These are phyloP conservation scores for Lycodopsis pacificus DNA, from an alignment of 2,797 vertebrate species.

Conservation along the genomic window DNA sequence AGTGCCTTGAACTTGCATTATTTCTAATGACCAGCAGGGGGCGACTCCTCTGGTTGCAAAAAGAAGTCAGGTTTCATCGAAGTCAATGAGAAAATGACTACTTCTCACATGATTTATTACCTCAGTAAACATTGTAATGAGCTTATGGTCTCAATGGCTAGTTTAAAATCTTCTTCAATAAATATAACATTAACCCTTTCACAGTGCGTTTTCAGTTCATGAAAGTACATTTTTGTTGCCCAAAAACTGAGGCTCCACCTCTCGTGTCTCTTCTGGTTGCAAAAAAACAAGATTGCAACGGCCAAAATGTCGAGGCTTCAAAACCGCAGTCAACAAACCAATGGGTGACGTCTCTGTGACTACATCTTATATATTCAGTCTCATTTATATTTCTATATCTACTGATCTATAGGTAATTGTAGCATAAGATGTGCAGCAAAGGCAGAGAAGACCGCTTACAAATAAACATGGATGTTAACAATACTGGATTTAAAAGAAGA, in stretches of 20 bases:
- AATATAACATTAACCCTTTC: too few species aligned
- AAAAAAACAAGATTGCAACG: too few species aligned
- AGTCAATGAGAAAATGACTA: neutral
- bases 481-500: too few species aligned
- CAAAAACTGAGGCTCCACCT: too few species aligned
- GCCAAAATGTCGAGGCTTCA: too few species aligned
- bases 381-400: neutral
- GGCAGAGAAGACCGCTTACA: neutral
- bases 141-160: neutral
- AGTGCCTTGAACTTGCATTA: neutral
- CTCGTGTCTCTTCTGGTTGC: too few species aligned
- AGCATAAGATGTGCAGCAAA: neutral
- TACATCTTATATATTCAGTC: neutral
- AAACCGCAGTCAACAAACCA: neutral
- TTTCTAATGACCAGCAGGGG: neutral
- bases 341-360: neutral
- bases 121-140: neutral
- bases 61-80: neutral
- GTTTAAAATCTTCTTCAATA: neutral
- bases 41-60: neutral
- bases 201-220: too few species aligned
- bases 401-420: neutral
- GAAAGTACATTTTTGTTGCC: too few species aligned
- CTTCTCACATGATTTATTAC: neutral
- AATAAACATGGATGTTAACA: too few species aligned